phyloP scores from a whole-genome alignment of 2,888 invertebrate genomes.

The Callinectes sapidus region DNA sequence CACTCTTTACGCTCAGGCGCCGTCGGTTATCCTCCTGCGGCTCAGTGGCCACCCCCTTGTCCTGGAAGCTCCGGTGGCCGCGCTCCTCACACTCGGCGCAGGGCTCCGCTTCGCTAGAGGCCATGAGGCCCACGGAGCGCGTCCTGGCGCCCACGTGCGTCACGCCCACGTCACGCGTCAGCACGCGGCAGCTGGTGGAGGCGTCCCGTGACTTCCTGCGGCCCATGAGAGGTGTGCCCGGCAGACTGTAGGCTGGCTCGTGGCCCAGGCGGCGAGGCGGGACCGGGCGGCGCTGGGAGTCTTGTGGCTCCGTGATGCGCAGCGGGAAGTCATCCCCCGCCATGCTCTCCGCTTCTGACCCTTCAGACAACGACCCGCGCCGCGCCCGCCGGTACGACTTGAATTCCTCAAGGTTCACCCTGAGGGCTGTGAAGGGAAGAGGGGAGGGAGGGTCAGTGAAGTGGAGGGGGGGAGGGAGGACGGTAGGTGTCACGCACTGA shows the following conservation, averaged over 20 bases:
- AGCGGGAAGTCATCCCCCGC: constrained; percentile 50
- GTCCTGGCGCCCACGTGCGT: constrained; percentile 66
- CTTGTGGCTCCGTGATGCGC: constrained; percentile 54
- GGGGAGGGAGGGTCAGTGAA: not conserved
- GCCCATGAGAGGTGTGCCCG: constrained; percentile 46
- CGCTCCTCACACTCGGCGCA: constrained; percentile 62
- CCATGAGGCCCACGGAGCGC: constrained; percentile 67
- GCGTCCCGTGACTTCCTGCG: constrained; percentile 63
- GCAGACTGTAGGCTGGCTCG: constrained; percentile 51
- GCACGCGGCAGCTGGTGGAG: constrained; percentile 69
- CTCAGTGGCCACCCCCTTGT: constrained; percentile 57
- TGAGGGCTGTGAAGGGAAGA: constrained; percentile 51
- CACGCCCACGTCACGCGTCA: constrained; percentile 72
- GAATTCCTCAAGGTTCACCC: constrained; percentile 71
- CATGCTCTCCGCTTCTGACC: constrained; percentile 69
- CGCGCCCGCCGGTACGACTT: constrained; percentile 70
- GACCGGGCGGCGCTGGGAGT: constrained; percentile 25
- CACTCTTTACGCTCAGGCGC: constrained; percentile 49
- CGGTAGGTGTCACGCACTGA: not conserved
- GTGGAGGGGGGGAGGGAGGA: no score
- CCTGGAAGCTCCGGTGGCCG: constrained; percentile 51
- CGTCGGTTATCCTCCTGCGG: constrained; percentile 37
- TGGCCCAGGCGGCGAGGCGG: constrained; percentile 29
- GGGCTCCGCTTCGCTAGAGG: constrained; percentile 49
- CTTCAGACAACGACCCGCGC: constrained; percentile 67